phyloP scores from a whole-genome alignment of 2,113 vertebrate genomes.

The Cynopterus brachyotis region DNA sequence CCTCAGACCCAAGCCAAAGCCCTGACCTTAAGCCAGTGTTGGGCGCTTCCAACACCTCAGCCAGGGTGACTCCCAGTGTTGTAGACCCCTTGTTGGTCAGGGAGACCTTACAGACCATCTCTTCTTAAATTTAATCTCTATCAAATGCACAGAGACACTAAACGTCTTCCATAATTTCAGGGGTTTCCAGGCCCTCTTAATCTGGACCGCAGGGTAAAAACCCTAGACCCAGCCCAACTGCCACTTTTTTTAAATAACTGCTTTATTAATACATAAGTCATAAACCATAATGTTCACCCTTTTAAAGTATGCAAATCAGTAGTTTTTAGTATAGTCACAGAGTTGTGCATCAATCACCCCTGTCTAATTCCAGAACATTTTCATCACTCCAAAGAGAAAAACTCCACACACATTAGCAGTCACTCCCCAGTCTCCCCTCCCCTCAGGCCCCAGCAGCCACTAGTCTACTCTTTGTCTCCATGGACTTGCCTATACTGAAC shows the following conservation, averaged over 20 bases:
- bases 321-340: background rate
- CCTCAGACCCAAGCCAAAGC: background rate
- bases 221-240: background rate
- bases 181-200: background rate
- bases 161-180: background rate
- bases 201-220: background rate
- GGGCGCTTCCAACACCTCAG: background rate
- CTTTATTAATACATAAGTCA: background rate
- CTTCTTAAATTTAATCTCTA: background rate
- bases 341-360: background rate
- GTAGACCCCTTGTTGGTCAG: background rate
- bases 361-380: background rate
- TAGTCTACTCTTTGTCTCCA: background rate
- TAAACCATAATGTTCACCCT: background rate
- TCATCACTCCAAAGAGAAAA: background rate
- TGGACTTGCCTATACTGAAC: background rate
- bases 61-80: background rate
- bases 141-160: background rate
- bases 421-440: background rate
- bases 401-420: background rate
- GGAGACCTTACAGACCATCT: background rate
- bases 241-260: background rate
- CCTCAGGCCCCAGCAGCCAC: background rate
- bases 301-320: background rate
- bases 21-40: background rate